Evolutionary conservation across 1,140 invertebrate species (phyloP).

Genomic region (Andricus grossulariae): DNA sequence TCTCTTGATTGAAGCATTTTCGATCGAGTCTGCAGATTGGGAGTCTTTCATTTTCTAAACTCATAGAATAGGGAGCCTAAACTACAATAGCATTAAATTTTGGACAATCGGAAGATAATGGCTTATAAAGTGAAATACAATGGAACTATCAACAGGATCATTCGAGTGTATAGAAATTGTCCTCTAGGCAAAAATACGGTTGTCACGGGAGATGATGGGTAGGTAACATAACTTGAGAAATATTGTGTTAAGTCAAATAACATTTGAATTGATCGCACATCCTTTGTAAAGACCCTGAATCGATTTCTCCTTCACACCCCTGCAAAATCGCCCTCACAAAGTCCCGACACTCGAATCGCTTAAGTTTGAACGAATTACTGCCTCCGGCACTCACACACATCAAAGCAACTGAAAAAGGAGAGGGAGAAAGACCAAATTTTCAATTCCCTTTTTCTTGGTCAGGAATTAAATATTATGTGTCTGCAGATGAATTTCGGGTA

Average conservation of each 20-base stretch:
- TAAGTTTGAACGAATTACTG: conserved; percentile 57
- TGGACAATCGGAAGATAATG: too few species aligned
- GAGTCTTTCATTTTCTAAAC: too few species aligned
- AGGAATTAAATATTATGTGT: conserved; percentile 29
- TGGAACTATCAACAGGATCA: too few species aligned
- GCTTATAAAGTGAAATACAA: too few species aligned
- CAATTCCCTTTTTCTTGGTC: conserved; percentile 46
- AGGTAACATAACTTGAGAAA: conserved; percentile 6
- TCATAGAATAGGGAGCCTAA: too few species aligned
- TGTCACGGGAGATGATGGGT: not conserved
- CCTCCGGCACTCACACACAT: conserved; percentile 49
- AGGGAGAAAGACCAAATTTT: conserved; percentile 38
- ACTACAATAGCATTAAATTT: too few species aligned
- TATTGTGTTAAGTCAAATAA: conserved; percentile 15
- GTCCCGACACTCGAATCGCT: conserved; percentile 49
- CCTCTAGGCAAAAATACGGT: not conserved
- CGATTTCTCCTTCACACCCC: conserved; percentile 19
- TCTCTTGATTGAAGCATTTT: too few species aligned
- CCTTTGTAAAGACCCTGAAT: not conserved
- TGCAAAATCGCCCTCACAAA: conserved; percentile 35
- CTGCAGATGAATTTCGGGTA: conserved; percentile 14
- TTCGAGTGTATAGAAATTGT: not conserved
- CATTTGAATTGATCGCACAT: conserved; percentile 26
- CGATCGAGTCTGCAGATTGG: too few species aligned
- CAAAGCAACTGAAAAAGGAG: conserved; percentile 49